Percentiles rank a stretch among this genome's conserved stretches.
These are phyloP conservation scores for Ectropis crepuscularia DNA, from an alignment of 2,888 invertebrate species.

Conservation along the genomic window DNA sequence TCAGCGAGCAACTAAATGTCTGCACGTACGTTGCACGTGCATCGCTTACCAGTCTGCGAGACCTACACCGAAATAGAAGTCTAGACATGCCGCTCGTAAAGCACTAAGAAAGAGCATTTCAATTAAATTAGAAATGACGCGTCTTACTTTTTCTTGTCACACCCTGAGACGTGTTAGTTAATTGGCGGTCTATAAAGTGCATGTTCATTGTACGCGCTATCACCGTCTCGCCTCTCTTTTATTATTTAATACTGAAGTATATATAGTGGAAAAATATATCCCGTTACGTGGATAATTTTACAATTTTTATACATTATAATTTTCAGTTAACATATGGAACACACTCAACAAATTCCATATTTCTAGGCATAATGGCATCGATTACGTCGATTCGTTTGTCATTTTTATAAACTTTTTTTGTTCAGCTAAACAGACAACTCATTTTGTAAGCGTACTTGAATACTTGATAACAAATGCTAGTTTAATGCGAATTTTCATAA, in stretches of 20 bases:
- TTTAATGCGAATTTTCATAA: too few relatives aligned
- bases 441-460: too few relatives aligned
- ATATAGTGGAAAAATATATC: background rate
- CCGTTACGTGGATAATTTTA: too few relatives aligned
- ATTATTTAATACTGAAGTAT: conserved; percentile 8
- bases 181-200: conserved; percentile 5
- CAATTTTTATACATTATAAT: too few relatives aligned
- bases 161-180: background rate
- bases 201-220: conserved; percentile 5
- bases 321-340: too few relatives aligned
- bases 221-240: background rate
- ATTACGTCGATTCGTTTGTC: too few relatives aligned
- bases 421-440: too few relatives aligned
- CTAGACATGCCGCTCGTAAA: conserved; percentile 41
- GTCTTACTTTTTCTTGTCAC: conserved; percentile 20
- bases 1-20: conserved; percentile 37
- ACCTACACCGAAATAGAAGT: conserved; percentile 43
- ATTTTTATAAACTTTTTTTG: too few relatives aligned
- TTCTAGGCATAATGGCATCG: too few relatives aligned
- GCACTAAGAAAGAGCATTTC: conserved; percentile 37
- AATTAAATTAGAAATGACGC: conserved; percentile 34
- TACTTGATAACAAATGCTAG: too few relatives aligned
- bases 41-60: conserved; percentile 39
- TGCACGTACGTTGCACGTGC: conserved; percentile 44
- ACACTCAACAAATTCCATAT: too few relatives aligned